Evolutionary conservation across 2,113 vertebrate species (phyloP).

Genomic region (Condylura cristata): DNA sequence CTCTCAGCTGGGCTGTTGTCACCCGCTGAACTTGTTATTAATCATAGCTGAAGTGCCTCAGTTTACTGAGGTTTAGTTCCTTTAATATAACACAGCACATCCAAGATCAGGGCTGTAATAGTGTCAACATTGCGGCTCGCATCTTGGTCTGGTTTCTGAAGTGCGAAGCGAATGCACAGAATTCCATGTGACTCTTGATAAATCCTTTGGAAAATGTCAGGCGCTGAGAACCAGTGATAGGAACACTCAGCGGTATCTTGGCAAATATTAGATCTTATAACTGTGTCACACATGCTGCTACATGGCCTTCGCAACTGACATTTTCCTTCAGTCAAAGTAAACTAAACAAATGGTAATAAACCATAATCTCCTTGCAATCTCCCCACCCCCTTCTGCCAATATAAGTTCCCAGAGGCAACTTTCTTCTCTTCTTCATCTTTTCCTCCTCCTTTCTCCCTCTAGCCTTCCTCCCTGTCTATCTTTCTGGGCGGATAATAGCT

Average conservation of each 20-base stretch:
- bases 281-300: neutral
- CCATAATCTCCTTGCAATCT: neutral
- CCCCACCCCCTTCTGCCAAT: neutral
- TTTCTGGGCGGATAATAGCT: neutral
- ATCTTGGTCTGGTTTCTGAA: neutral
- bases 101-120: neutral
- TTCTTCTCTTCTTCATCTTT: neutral
- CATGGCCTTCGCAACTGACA: neutral
- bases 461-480: neutral
- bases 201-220: conserved; percentile 48
- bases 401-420: neutral
- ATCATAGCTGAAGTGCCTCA: neutral
- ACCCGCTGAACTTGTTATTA: neutral
- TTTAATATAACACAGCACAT: neutral
- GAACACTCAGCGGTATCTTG: neutral
- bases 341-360: conserved; percentile 17
- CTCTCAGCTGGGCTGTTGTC: neutral
- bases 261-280: conserved; percentile 37
- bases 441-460: neutral
- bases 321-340: conserved; percentile 44
- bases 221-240: neutral
- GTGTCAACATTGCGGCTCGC: neutral
- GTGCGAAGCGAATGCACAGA: neutral
- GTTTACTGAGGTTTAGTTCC: neutral
- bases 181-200: neutral